Evolutionary conservation across 2,888 invertebrate species (phyloP), one percentile per base, ranked within the genome.

Genomic region (Aleiodes alternator): DNA sequence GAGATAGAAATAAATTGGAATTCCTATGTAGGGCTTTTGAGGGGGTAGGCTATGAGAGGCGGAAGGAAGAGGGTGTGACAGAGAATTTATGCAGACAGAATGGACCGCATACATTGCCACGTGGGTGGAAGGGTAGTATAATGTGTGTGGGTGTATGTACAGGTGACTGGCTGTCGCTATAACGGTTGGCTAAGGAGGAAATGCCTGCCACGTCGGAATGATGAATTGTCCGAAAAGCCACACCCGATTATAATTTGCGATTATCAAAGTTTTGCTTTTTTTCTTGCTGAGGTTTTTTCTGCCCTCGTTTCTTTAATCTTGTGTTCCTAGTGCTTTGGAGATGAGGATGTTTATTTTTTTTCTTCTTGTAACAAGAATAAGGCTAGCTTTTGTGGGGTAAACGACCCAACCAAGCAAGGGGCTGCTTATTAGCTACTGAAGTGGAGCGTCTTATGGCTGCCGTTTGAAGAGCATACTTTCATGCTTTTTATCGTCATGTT

Each of bases 191-290:
- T 69, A 75, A 77, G 80, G 74, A 80, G 78, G 79, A 77, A 79
- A 77, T 73, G 78, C 75, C 83, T 84, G 85, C 84, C 85, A 43
- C 73, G 79, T 84, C 81, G 80, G 76, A 79, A 86, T 86, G 85
- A 86, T 85, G 79, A 83, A 86, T 86, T 78, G 82, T 82, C 81
- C 75, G 81, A 82, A 82, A 84, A 79, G 81, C 73, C 77, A 71
- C 29, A 48, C 16, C 51, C 50, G 73, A 78, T 79, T 78, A 81
- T 81, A 81, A 82, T 79, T 81, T 78, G 80, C 78, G 80, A 82
- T 82, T 80, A 80, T 73, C 71, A 69, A 56, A 64, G 66, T 66
- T 34, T 34, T 59, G 34, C 31, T 38, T 61, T 61, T 61, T 61
- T 61, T 16, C 16, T 9, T 23, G 23, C 23, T 23, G 23, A 34